A percentile compares a stretch with the other conserved stretches of the same genome.
Evolutionary conservation across 1,140 invertebrate genomes (phyloP).

Genomic region (Octopus sinensis): DNA sequence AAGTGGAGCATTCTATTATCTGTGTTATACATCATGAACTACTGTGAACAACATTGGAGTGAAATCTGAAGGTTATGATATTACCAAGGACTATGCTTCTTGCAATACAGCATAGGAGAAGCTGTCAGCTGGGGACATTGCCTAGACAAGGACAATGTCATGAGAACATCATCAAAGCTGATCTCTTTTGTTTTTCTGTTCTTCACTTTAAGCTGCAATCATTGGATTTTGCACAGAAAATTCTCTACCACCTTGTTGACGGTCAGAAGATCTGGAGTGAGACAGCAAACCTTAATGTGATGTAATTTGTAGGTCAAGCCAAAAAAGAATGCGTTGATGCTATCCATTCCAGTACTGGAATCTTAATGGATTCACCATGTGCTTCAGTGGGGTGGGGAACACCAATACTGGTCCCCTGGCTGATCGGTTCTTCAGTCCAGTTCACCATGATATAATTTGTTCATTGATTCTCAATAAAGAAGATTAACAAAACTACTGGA

Average conservation of each 20-base stretch:
- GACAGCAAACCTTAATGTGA: neutral
- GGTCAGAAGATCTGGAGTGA: neutral
- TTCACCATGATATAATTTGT: neutral
- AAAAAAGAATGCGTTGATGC: neutral
- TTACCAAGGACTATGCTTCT: neutral
- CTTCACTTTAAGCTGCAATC: neutral
- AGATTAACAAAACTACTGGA: no score
- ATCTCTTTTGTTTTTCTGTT: neutral
- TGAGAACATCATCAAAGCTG: neutral
- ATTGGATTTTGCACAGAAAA: neutral
- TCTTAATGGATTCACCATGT: neutral
- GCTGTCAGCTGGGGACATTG: neutral
- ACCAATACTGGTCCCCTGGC: neutral
- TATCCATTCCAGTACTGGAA: neutral
- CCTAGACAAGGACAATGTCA: neutral
- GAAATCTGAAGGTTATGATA: neutral
- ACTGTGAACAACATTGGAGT: neutral
- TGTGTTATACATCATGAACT: neutral
- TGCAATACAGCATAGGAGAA: neutral
- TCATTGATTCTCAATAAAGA: neutral
- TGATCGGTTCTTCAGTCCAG: no score
- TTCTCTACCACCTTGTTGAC: neutral
- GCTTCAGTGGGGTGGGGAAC: neutral
- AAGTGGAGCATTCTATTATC: neutral
- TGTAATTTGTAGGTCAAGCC: neutral